These are phyloP conservation scores for Mus minutoides DNA, from an alignment of 2,797 vertebrate genomes.

Conservation along the genomic window DNA sequence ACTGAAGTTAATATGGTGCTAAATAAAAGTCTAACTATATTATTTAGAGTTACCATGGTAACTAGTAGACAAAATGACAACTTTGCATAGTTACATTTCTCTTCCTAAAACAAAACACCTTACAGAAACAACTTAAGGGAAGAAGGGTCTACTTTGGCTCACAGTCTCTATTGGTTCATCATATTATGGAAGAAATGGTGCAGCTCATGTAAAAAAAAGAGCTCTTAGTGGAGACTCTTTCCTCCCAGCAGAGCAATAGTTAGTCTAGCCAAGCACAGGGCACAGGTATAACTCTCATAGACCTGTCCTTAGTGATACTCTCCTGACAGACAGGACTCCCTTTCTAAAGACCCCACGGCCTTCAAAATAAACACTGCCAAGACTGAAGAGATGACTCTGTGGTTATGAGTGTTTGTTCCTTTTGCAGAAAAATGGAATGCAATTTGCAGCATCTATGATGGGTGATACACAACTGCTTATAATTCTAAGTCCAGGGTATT, in stretches of 20 bases:
- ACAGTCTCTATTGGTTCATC: neutral
- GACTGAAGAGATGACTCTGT: too few species aligned
- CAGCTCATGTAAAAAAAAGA: neutral
- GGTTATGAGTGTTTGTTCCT: too few species aligned
- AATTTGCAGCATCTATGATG: neutral
- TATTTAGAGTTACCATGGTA: slow-evolving; percentile 35
- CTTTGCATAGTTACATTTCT: neutral
- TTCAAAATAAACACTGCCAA: neutral
- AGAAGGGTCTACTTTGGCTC: neutral
- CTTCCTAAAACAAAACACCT: neutral
- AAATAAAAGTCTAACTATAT: neutral
- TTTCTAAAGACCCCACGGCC: neutral
- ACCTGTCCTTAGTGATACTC: too few species aligned
- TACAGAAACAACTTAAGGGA: neutral
- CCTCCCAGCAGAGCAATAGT: neutral
- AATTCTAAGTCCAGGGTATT: neutral
- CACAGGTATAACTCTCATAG: neutral
- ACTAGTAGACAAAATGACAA: neutral
- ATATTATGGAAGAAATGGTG: accelerated
- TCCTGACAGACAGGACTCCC: neutral
- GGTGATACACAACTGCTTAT: neutral
- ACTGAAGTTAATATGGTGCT: neutral
- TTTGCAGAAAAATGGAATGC: neutral
- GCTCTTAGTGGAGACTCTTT: neutral
- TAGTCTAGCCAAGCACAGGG: neutral